Evolutionary conservation across 1,140 invertebrate genomes (phyloP), one percentile per base, ranked within the genome.

Genomic region (Atta cephalotes): DNA sequence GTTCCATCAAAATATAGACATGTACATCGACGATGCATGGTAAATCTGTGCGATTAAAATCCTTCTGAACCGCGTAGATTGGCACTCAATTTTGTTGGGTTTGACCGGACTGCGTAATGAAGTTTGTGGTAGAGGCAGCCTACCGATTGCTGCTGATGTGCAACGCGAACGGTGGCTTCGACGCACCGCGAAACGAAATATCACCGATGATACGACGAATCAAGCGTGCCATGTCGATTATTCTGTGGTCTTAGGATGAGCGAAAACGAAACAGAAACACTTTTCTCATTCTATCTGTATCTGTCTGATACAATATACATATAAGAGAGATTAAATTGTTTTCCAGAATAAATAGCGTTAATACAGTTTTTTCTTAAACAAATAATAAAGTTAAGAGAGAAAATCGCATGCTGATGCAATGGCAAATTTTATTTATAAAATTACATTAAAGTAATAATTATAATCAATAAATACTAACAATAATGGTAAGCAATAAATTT

Each of bases 21-120:
- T 81, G 56, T 53, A 14, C 62, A 28, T 65, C 63, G 84, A 9
- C 28, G 35, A 70, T 84, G 35, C 5, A 68, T 65, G 63, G 2
- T 60, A 81, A 80, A 70, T 86, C 71, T 49, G 49, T 51, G 72
- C 74, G 80, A 82, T 51, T 76, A 58, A 74, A 53, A 87, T 89
- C 87, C 68, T 82, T 87, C 68, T 49, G 71, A 62, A 53, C 60
- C 87, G 9, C 28, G 45, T 76, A 87, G 80, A 72, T 87, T 76
- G 85, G 79, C 80, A 74, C 62, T 87, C 80, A 84, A 84, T 76
- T 84, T 84, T 84, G 80, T 76, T 84, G 80, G 80, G 25, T 84
- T 84, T 84, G 80, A 84, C 70, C 56, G 71, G 14, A n/a, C 70
- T 72, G 70, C 70, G 70, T 84, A 84, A 84, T 84, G 80, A 84